These are phyloP conservation scores for human DNA, from an alignment of 2,113 vertebrate genomes.

Conservation along the genomic window DNA sequence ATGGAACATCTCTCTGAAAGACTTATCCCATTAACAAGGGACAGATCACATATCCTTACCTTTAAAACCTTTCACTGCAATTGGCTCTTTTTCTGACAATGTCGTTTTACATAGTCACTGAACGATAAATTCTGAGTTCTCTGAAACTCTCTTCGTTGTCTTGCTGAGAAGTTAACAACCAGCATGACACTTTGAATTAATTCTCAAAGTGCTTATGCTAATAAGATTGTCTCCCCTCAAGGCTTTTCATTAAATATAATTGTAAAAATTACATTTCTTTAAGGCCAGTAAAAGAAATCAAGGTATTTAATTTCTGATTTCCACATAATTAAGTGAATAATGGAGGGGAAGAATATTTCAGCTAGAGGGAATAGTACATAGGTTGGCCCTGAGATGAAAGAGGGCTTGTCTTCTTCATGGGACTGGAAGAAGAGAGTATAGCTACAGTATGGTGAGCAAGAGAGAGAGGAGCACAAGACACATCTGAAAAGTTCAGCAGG, in stretches of 20 bases:
- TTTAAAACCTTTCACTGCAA: background rate
- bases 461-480: background rate
- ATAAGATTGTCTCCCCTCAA: constrained; percentile 68
- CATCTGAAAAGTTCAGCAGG: background rate
- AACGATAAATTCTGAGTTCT: constrained; percentile 29
- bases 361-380: background rate
- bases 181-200: constrained; percentile 66
- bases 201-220: constrained; percentile 63
- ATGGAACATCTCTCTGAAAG: constrained; percentile 10
- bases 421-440: background rate
- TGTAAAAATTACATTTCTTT: constrained; percentile 71
- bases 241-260: constrained; percentile 72
- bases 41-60: constrained; percentile 3
- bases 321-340: constrained; percentile 67
- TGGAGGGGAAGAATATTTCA: constrained; percentile 30
- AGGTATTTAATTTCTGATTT: constrained; percentile 70
- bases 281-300: constrained; percentile 72
- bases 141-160: constrained; percentile 37
- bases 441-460: background rate
- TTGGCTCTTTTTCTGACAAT: constrained; percentile 8
- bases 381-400: background rate
- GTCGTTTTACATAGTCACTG: background rate
- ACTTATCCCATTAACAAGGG: constrained; percentile 22
- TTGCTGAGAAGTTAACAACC: constrained; percentile 52
- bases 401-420: background rate